A percentile compares a stretch with the other conserved stretches of the same genome.
These are phyloP conservation scores for Orthosia gothica DNA, from an alignment of 2,888 invertebrate species.

Conservation along the genomic window DNA sequence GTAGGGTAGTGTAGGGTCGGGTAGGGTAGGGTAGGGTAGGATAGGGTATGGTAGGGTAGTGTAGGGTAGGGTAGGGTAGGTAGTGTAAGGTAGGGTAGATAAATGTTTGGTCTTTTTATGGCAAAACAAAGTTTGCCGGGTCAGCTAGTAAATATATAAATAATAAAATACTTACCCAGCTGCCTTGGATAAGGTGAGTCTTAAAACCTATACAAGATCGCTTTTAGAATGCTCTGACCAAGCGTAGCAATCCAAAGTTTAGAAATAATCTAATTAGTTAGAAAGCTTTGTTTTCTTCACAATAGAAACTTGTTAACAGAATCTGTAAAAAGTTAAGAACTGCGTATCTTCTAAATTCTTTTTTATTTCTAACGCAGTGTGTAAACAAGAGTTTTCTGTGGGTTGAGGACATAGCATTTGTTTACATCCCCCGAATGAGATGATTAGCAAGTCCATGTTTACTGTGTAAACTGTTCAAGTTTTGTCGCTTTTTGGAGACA, in stretches of 20 bases:
- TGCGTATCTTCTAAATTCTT: neutral
- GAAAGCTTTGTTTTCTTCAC: neutral
- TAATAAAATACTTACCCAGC: too few relatives aligned
- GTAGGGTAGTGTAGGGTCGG: too few relatives aligned
- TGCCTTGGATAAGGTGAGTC: too few relatives aligned
- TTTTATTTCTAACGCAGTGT: neutral
- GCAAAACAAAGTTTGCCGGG: too few relatives aligned
- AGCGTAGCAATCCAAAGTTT: too few relatives aligned
- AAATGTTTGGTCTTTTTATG: too few relatives aligned
- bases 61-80: too few relatives aligned
- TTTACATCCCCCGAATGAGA: constrained; percentile 12
- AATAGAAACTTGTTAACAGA: constrained; percentile 4
- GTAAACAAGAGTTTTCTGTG: neutral
- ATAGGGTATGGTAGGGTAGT: too few relatives aligned
- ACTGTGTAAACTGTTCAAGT: neutral
- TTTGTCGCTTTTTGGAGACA: constrained; percentile 1
- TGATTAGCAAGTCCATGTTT: constrained; percentile 9
- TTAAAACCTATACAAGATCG: neutral
- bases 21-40: too few relatives aligned
- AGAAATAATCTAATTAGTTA: constrained; percentile 9
- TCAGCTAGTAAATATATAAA: too few relatives aligned
- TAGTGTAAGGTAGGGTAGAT: too few relatives aligned
- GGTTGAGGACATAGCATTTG: constrained; percentile 18
- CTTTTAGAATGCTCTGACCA: neutral
- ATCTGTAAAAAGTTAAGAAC: neutral